Percentiles rank a stretch among this genome's conserved stretches.
phyloP scores from a whole-genome alignment of 2,113 vertebrate species.

The Cyanoderma ruficeps region DNA sequence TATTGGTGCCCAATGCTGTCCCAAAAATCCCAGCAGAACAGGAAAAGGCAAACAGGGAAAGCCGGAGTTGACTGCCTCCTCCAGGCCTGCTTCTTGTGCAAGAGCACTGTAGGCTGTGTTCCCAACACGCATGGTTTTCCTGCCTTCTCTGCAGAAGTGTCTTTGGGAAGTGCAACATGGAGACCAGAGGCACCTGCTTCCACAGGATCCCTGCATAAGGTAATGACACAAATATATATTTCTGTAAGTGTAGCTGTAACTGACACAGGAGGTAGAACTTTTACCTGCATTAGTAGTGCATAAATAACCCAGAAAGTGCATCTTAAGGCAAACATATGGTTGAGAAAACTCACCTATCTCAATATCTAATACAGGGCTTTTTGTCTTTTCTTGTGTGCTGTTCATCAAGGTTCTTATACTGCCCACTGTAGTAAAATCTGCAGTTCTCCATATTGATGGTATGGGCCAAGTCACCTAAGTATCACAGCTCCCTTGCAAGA shows the following conservation, averaged over 20 bases:
- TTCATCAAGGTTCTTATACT: neutral
- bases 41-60: neutral
- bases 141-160: neutral
- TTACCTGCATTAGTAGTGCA: neutral
- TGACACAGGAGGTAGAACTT: neutral
- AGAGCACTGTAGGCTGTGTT: neutral
- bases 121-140: neutral
- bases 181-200: neutral
- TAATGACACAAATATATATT: neutral
- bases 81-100: neutral
- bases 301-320: conserved; percentile 6
- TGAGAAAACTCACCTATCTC: neutral
- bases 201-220: neutral
- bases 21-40: neutral
- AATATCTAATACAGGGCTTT: neutral
- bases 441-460: neutral
- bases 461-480: neutral
- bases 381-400: neutral
- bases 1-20: neutral
- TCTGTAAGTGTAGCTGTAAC: neutral
- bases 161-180: neutral
- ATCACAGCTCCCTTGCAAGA: neutral
- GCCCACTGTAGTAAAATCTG: neutral
- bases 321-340: neutral
- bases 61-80: neutral